Conservation (phyloP, 2,113 vertebrate genomes). For the Sinocyclocheilus grahami region DNA sequence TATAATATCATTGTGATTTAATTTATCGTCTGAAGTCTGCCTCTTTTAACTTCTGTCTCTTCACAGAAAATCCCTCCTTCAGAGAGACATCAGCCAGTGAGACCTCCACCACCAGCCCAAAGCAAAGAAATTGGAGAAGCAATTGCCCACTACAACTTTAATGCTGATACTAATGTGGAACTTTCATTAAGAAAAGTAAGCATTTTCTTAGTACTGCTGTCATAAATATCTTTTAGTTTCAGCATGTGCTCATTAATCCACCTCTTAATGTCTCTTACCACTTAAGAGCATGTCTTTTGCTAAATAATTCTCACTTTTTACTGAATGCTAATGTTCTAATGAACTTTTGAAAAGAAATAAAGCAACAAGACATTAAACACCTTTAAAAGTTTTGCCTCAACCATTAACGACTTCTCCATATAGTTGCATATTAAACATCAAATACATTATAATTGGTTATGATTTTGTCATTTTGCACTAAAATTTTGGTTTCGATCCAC, state of each 20-base stretch:
- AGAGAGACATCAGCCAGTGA: constrained; percentile 82
- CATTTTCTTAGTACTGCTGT: not conserved
- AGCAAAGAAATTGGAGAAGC: constrained; percentile 86
- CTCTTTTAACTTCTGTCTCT: not conserved
- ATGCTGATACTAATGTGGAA: constrained; percentile 86
- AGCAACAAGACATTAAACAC: not conserved
- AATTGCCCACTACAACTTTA: constrained; percentile 86
- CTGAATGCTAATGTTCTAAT: not conserved
- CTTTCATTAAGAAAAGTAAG: constrained; percentile 86
- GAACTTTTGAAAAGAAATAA: not conserved
- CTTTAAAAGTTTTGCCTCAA: not conserved
- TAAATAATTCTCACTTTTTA: constrained; percentile 4
- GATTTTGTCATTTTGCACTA: not conserved
- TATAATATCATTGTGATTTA: not conserved
- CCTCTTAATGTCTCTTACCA: not conserved
- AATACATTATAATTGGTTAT: not conserved
- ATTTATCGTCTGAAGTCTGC: not conserved
- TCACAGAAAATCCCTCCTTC: constrained; percentile 78
- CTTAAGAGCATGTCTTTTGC: not conserved
- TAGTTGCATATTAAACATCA: not conserved
- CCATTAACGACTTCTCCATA: not conserved
- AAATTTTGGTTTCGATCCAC: not conserved
- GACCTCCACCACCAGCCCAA: constrained; percentile 84
- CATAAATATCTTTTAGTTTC: not conserved
- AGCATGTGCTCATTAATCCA: not conserved